Evolutionary conservation across 2,113 vertebrate species (phyloP), one percentile per base, ranked within the genome.

Genomic region (Cephalopholis sonnerati): DNA sequence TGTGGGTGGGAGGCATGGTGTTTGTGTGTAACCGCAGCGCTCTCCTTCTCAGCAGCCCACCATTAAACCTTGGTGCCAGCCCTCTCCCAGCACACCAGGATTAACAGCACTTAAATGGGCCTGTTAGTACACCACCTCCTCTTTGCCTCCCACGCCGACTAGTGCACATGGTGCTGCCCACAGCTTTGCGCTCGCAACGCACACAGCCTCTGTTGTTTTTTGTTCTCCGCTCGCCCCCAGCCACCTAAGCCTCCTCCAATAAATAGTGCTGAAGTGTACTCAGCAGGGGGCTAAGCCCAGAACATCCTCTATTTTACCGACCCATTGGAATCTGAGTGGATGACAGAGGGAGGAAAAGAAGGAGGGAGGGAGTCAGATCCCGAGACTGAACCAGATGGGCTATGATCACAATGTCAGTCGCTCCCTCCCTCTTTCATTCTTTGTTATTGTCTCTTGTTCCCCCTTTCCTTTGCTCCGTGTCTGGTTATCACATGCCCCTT

Each of bases 71-170:
- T 46, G 77, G 92, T 90, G 90, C 82, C 92, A 88, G 87, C 78
- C 77, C 88, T 89, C 87, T 91, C 83, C 86, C 90, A 82, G 84
- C 90, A 89, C 93, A 91, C 87, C 89, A 81, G 92, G 93, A 92
- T 94, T 92, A 94, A 93, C 93, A 92, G 92, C 92, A 92, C 90
- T 93, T 93, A 92, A 94, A 92, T 85, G 91, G 85, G 79, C 68
- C 87, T 90, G 91, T 92, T 92, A 88, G 89, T 86, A 77, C 86
- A 84, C 86, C 82, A 62, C 91, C 87, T 91, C 86, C 89, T 88
- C 84, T 70, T 61, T 65, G 79, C 86, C 87, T 92, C 87, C 83
- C 90, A 91, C 91, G 25, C 90, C 57, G 48, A 80, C 82, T 24
- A 41, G 77, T 46, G 48, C 91, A 80, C 84, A 86, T 77, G 78